Conservation (phyloP, 2,113 vertebrate species). For the Urocitellus parryii region DNA sequence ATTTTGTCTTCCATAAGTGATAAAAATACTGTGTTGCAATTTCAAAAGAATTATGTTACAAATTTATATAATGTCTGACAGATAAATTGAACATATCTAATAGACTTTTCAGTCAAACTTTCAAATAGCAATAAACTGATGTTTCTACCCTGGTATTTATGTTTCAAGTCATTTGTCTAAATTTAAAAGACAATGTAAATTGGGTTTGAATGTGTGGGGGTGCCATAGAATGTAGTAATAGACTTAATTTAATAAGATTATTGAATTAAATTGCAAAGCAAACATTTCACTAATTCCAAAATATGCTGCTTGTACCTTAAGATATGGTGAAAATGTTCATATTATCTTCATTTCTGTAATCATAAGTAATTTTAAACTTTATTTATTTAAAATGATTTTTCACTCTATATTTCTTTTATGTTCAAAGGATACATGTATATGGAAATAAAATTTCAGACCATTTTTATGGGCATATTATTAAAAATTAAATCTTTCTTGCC, state of each 20-base stretch:
- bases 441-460: neutral
- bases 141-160: conserved; percentile 50
- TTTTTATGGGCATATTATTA: too few relatives aligned
- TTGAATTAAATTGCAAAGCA: neutral
- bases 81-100: conserved; percentile 78
- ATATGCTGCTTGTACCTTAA: neutral
- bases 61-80: conserved; percentile 73
- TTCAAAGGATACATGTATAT: accelerated
- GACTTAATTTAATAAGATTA: neutral
- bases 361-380: neutral
- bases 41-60: conserved; percentile 75
- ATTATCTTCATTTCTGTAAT: neutral
- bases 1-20: conserved; percentile 64
- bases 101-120: conserved; percentile 55
- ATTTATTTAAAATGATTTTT: neutral
- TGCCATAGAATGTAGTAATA: accelerated
- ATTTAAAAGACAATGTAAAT: conserved; percentile 62
- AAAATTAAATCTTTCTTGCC: neutral
- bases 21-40: conserved; percentile 75
- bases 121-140: conserved; percentile 61
- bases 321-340: neutral
- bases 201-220: neutral
- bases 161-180: conserved; percentile 67
- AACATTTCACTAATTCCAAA: neutral
- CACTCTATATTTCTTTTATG: neutral